Percentiles rank a stretch among this genome's conserved stretches.
Conservation (phyloP, 2,797 vertebrate genomes). For the Chiroxiphia lanceolata region DNA sequence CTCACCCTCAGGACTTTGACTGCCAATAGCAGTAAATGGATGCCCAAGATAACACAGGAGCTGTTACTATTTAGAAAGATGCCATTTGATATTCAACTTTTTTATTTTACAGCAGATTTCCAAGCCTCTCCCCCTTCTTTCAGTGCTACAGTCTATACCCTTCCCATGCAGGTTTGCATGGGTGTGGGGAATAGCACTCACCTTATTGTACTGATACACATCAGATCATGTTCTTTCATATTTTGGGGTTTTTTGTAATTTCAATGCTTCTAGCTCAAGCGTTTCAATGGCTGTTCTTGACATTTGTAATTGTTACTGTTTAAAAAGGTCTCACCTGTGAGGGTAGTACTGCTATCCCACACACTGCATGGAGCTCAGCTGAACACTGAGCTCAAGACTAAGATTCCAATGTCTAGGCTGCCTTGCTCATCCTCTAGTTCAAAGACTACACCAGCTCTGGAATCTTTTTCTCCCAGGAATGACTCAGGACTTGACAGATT, state of each 20-base stretch:
- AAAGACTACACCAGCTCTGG: neutral
- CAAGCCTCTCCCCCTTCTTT: neutral
- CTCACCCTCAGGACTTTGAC: constrained; percentile 64
- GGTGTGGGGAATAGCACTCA: neutral
- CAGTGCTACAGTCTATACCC: neutral
- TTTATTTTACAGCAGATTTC: neutral
- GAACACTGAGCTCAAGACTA: too few relatives aligned
- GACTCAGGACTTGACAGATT: neutral
- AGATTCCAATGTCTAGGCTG: neutral
- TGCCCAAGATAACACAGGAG: constrained; percentile 30
- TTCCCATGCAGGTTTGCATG: neutral
- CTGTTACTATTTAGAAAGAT: constrained; percentile 37
- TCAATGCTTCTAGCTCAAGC: neutral
- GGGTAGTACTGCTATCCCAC: neutral
- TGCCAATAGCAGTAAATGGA: constrained; percentile 58
- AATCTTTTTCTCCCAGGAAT: neutral
- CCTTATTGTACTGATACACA: neutral
- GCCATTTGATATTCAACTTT: neutral
- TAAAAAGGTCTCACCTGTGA: neutral
- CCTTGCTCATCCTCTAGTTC: neutral
- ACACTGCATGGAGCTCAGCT: neutral
- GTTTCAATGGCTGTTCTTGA: neutral
- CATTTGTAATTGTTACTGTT: neutral
- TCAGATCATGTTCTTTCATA: neutral
- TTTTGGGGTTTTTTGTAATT: neutral